A percentile compares a stretch with the other conserved stretches of the same genome.
Evolutionary conservation across 1,140 invertebrate species (phyloP).

Genomic region (Gryon sp.): DNA sequence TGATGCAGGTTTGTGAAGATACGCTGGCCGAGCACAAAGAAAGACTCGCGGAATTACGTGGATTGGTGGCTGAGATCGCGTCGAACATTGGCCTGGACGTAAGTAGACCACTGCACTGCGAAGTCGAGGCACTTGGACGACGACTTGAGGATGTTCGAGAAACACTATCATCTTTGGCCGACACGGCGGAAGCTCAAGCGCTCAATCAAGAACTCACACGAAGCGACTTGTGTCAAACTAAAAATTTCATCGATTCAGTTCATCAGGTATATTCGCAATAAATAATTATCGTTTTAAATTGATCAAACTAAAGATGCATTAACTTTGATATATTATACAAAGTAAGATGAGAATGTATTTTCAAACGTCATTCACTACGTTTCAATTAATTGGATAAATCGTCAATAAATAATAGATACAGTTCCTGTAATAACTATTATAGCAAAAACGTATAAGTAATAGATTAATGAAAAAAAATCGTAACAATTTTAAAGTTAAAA

Average conservation of each 20-base stretch:
- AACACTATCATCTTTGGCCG: conserved; percentile 85
- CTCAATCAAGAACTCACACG: conserved; percentile 80
- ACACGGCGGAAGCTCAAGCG: conserved; percentile 85
- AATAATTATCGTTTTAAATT: too few species aligned
- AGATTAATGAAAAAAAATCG: too few species aligned
- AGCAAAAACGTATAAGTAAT: too few species aligned
- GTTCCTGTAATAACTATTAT: too few species aligned
- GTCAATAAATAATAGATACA: too few species aligned
- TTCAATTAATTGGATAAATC: too few species aligned
- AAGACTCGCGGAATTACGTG: conserved; percentile 84
- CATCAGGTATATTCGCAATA: conserved; percentile 83
- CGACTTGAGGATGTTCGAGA: conserved; percentile 88
- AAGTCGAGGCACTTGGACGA: conserved; percentile 87
- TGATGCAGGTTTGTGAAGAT: conserved; percentile 85
- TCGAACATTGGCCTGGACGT: conserved; percentile 87
- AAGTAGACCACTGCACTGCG: conserved; percentile 84
- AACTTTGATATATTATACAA: too few species aligned
- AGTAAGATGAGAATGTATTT: too few species aligned
- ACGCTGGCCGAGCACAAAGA: conserved; percentile 85
- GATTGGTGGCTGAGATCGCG: conserved; percentile 88
- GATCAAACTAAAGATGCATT: too few species aligned
- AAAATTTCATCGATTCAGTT: conserved; percentile 82
- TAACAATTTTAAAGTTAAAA: too few species aligned
- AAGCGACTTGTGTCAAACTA: conserved; percentile 81
- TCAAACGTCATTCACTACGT: too few species aligned